phyloP scores from a whole-genome alignment of 2,113 vertebrate species.

The Microtus ochrogaster region DNA sequence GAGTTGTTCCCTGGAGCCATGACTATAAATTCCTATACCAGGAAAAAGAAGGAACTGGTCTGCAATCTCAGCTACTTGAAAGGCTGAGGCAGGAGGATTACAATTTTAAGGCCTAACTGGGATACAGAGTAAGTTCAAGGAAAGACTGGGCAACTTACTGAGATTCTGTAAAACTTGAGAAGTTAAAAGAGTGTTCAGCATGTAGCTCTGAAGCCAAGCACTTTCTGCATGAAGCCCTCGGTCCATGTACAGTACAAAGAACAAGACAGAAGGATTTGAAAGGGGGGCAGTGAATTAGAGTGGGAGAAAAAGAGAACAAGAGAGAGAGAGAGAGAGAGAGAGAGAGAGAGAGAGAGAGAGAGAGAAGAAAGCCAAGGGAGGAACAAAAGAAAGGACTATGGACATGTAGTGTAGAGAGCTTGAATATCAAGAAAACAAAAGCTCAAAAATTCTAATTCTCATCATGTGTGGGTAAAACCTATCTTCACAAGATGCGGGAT shows the following conservation, averaged over 20 bases:
- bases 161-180: background rate
- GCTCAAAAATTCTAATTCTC: background rate
- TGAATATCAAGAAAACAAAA: background rate
- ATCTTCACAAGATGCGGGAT: background rate
- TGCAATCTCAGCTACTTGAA: background rate
- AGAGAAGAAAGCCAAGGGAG: background rate
- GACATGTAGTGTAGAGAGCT: conserved; percentile 1
- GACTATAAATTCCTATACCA: conserved; percentile 34
- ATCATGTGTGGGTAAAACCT: background rate
- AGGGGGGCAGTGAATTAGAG: no score
- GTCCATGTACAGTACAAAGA: background rate
- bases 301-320: no score
- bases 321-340: no score
- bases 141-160: background rate
- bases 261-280: background rate
- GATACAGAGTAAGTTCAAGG: background rate
- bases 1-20: background rate
- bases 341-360: background rate
- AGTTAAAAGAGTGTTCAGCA: background rate
- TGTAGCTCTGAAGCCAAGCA: no score
- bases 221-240: background rate
- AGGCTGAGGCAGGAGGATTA: background rate
- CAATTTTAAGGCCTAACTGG: background rate
- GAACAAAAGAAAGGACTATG: background rate
- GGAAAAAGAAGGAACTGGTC: background rate